These are phyloP conservation scores for Macquaria ambigua DNA, from an alignment of 2,113 vertebrate species.

Conservation along the genomic window DNA sequence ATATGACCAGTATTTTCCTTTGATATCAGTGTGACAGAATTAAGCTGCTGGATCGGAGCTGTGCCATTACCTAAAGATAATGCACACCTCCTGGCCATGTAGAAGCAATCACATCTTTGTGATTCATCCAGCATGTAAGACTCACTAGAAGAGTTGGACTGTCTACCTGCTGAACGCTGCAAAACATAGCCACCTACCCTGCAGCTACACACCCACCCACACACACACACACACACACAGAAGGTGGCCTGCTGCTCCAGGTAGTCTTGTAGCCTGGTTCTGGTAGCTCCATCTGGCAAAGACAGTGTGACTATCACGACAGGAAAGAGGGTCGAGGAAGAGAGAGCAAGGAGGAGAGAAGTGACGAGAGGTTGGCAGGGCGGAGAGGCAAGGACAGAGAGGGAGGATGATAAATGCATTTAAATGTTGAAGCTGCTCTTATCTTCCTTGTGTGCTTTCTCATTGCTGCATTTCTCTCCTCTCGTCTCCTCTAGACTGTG, in stretches of 20 bases:
- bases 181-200: constrained; percentile 34
- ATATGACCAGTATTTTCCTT: too few relatives aligned
- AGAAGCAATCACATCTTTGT: background rate
- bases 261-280: constrained; percentile 50
- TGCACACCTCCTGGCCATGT: background rate
- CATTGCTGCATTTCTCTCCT: background rate
- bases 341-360: constrained; percentile 21
- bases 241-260: constrained; percentile 61
- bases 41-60: background rate
- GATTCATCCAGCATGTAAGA: constrained; percentile 2
- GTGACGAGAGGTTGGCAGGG: constrained; percentile 35
- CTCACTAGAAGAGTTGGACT: background rate
- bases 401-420: constrained; percentile 22
- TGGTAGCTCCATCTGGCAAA: constrained; percentile 68
- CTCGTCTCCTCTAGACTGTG: constrained; percentile 86
- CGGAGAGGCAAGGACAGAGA: constrained; percentile 27
- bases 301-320: constrained; percentile 28
- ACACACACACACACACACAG: constrained; percentile 37
- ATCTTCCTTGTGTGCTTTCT: constrained; percentile 8
- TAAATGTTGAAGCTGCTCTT: constrained; percentile 27
- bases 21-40: background rate
- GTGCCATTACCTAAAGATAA: background rate
- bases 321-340: constrained; percentile 20
- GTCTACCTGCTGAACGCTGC: constrained; percentile 38
- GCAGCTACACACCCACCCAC: constrained; percentile 25